Evolutionary conservation across 2,797 vertebrate species (phyloP), one percentile per base, ranked within the genome.

Genomic region (Stomatorhinus walkeri): DNA sequence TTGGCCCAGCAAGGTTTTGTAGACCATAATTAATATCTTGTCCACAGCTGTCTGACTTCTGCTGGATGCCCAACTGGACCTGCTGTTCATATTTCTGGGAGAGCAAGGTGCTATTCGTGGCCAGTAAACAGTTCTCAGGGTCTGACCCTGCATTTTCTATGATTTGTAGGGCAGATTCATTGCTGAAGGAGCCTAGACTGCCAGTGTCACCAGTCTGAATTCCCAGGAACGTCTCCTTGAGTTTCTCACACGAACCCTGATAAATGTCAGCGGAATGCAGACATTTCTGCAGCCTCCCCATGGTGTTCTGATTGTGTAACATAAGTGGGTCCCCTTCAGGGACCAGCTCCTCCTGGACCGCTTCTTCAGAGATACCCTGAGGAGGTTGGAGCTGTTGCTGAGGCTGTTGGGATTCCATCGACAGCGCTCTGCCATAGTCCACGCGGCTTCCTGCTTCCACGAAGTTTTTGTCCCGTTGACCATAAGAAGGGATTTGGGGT

Each of bases 401-500:
- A 89, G 95, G 43, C 56, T 49, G 40, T 32, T 88, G 94, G 46
- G 92, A 95, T 97, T 94, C 96, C 95, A 93, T 95, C 72, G 93
- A 93, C 8, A 8, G 2, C 9, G 19, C n/a, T 89, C 51, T 32
- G 88, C 94, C 95, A 90, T 94, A 96, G 91, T 93, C 64, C 9
- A 19, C 93, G 90, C 95, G 95, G 90, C 93, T 85, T 32, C 90
- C 92, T 93, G 93, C 92, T 93, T 95, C 94, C 92, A 93, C 90
- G 92, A 93, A 94, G 93, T 93, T 91, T 90, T 94, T 92, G 92
- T 94, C 95, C 94, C 95, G 95, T 94, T 96, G 96, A 94, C 97
- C 95, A 91, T 95, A 96, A 94, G 95, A 94, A 90, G 96, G 95
- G 94, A 95, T 96, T 92, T 96, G 96, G 92, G 93, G 92, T 91